Percentiles rank a stretch among this genome's conserved stretches.
Conservation (phyloP, 2,797 vertebrate species). For the Hydrocynus forskahlii region DNA sequence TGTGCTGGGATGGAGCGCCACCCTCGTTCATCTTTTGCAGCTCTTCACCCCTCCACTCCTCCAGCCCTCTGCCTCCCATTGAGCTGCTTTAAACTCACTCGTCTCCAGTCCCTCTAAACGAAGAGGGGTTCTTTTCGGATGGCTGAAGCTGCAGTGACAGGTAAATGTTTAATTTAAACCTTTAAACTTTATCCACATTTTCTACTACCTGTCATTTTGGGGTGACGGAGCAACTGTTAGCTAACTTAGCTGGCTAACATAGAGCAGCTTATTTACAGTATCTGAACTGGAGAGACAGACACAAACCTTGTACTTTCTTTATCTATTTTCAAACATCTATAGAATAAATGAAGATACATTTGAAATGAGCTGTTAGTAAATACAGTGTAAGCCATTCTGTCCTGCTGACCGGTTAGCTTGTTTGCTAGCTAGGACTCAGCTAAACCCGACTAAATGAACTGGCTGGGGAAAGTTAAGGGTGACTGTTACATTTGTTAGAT, state of each 20-base stretch:
- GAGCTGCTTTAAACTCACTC: too few relatives aligned
- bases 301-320: not conserved
- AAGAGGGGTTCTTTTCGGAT: constrained; percentile 62
- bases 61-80: too few relatives aligned
- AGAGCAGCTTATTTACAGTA: not conserved
- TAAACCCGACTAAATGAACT: not conserved
- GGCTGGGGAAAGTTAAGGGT: not conserved
- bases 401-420: not conserved
- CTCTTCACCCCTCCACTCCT: too few relatives aligned
- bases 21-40: too few relatives aligned
- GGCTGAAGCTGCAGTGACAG: constrained; percentile 71
- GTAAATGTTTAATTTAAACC: constrained; percentile 18
- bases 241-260: not conserved
- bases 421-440: not conserved
- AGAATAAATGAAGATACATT: not conserved
- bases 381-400: not conserved
- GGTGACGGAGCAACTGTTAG: not conserved
- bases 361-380: not conserved
- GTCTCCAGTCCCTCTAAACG: not conserved
- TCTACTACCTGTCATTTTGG: not conserved
- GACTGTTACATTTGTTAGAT: too few relatives aligned
- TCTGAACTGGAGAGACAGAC: not conserved
- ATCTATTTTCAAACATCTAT: not conserved
- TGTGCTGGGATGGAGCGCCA: too few relatives aligned
- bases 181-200: not conserved